Base-by-base conservation (phyloP, 2,888 invertebrate genomes). In the Adineta ricciae region DNA sequence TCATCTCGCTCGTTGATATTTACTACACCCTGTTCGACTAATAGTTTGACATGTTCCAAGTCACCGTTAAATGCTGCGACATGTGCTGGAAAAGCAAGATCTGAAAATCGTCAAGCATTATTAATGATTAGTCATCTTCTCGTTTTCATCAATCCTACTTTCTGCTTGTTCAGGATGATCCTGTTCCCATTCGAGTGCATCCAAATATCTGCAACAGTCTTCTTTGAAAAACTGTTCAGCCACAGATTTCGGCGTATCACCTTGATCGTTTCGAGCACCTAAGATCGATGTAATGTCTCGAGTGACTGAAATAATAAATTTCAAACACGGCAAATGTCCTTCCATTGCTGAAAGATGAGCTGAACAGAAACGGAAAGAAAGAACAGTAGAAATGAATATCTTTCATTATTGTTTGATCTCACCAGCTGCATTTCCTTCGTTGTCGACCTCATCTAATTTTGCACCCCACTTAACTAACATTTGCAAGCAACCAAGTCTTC, bases 1-100 rank as follows among this genome's bases (percentile, higher is more conserved):
- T 90, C 90, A 86, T 91, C 91, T 84, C 90, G 87, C 86, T 91
- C 91, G 86, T 91, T 90, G 38, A 91, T 89, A 87, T 90, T 90
- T 50, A 91, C 90, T 5, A 90, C 89, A 11, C 90, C 90, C 86
- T 91, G 90, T 87, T 91, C 90, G 21, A 91, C 88, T 86, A 91
- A 87, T 88, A 90, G 88, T 49, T 89, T 87, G 85, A 91, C 87
- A 86, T 91, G 90, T 32, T 88, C 89, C 83, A 91, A 86, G 84
- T 91, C 90, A 11, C 90, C 90, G 82, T 88, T 88, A 86, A 89
- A 90, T n/a, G 91, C 89, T 64, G 91, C 90, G 11, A 90, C 88
- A 87, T 91, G 91, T 11, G 90, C 91, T 0, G 91, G 91, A 88
- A 91, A 91, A 0, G 90, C 88, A 84, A 90, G 87, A 87, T 90